Percentiles rank a stretch among this genome's conserved stretches.
Evolutionary conservation across 2,113 vertebrate genomes (phyloP).

Genomic region (Aptenodytes patagonicus): DNA sequence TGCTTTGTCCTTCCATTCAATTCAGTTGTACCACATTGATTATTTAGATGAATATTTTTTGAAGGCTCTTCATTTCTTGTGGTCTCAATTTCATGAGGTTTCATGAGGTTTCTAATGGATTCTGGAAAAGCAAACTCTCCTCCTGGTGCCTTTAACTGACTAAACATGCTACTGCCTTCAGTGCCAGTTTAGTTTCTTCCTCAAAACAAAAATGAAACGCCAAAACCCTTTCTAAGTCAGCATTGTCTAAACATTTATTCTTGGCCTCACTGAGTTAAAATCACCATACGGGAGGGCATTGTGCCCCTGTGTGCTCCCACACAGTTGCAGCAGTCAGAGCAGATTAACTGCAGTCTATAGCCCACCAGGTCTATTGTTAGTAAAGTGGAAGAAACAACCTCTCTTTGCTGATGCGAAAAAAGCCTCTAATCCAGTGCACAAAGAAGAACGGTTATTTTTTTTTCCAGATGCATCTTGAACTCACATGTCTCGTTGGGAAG

Average conservation of each 20-base stretch:
- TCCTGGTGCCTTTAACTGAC: neutral
- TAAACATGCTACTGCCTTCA: neutral
- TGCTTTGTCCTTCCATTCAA: neutral
- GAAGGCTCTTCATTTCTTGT: neutral
- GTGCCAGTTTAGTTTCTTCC: neutral
- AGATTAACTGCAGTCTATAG: neutral
- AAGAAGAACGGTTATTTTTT: neutral
- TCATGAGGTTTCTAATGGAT: neutral
- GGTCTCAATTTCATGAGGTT: neutral
- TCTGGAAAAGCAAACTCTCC: neutral
- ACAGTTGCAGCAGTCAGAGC: neutral
- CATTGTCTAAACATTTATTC: neutral
- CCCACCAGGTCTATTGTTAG: neutral
- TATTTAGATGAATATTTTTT: neutral
- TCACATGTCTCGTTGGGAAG: neutral
- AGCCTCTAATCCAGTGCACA: neutral
- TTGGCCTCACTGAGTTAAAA: neutral
- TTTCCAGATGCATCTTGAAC: neutral
- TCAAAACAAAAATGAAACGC: neutral
- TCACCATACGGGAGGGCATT: neutral
- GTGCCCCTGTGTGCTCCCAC: neutral
- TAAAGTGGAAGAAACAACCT: neutral
- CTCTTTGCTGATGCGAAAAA: neutral
- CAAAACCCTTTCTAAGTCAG: neutral
- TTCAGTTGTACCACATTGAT: neutral